These are phyloP conservation scores for Parelbella ahira DNA, from an alignment of 2,888 invertebrate genomes.

Conservation along the genomic window DNA sequence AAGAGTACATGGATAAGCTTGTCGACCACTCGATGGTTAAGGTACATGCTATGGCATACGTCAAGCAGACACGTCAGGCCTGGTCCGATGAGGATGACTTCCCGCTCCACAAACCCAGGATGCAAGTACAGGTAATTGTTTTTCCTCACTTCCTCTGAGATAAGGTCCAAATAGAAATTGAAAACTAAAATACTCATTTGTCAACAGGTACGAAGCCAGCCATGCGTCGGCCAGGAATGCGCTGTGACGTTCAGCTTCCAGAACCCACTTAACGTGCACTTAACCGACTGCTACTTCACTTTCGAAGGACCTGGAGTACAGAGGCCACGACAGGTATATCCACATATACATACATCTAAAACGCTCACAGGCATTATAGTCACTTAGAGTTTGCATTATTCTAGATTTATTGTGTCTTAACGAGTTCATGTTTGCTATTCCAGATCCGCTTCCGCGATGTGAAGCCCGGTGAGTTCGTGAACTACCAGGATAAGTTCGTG, in stretches of 20 bases:
- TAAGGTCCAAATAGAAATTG: too few species aligned
- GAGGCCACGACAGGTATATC: slow-evolving; percentile 78
- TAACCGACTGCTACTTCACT: slow-evolving; percentile 84
- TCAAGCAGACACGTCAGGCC: slow-evolving; percentile 86
- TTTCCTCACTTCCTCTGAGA: too few species aligned
- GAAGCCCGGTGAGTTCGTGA: slow-evolving; percentile 82
- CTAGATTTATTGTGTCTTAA: too few species aligned
- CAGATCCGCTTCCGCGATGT: slow-evolving; percentile 81
- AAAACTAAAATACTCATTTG: slow-evolving; percentile 11
- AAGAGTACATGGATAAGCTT: slow-evolving; percentile 85
- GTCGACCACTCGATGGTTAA: slow-evolving; percentile 86
- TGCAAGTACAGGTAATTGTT: slow-evolving; percentile 83
- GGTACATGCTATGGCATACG: slow-evolving; percentile 86
- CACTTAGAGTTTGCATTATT: neutral
- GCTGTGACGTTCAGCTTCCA: slow-evolving; percentile 82
- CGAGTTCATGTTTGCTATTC: too few species aligned
- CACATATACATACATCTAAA: too few species aligned
- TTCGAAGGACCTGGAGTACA: slow-evolving; percentile 86
- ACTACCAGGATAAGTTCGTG: slow-evolving; percentile 81
- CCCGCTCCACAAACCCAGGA: slow-evolving; percentile 83
- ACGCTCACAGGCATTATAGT: too few species aligned
- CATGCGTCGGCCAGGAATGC: slow-evolving; percentile 76
- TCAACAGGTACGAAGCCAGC: slow-evolving; percentile 65
- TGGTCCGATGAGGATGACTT: slow-evolving; percentile 89
- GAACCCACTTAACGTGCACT: slow-evolving; percentile 82